A percentile compares a stretch with the other conserved stretches of the same genome.
Conservation (phyloP, 1,140 invertebrate species). For the Zaprionus tsacasi region DNA sequence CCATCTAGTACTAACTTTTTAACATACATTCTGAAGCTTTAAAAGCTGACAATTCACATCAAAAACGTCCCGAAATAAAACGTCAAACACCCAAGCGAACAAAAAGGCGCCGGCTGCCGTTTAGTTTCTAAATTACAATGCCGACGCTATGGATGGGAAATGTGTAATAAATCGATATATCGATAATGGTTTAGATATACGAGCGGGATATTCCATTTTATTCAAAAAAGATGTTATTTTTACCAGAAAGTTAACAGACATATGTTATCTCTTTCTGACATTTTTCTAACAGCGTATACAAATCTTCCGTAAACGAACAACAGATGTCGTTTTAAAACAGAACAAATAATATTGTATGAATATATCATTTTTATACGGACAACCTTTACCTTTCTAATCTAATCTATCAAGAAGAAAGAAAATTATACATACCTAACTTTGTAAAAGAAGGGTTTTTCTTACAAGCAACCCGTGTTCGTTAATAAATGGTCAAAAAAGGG, state of each 20-base stretch:
- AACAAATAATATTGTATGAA: neutral
- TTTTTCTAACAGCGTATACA: too few species aligned
- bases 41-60: neutral
- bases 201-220: neutral
- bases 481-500: too few species aligned
- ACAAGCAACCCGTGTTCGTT: too few species aligned
- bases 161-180: constrained; percentile 4
- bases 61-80: neutral
- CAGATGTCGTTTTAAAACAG: neutral
- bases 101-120: constrained; percentile 44
- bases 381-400: too few species aligned
- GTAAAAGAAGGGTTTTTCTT: too few species aligned
- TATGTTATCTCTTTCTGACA: too few species aligned
- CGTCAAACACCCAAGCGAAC: constrained; percentile 8
- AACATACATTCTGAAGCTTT: constrained; percentile 91
- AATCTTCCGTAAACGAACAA: too few species aligned
- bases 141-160: constrained; percentile 37
- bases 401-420: too few species aligned
- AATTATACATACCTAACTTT: too few species aligned
- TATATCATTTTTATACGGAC: too few species aligned
- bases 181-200: neutral
- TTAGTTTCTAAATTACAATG: constrained; percentile 36
- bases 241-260: too few species aligned
- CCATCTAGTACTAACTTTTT: constrained; percentile 98
- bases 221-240: too few species aligned